phyloP scores from a whole-genome alignment of 2,797 vertebrate species.

The Pipistrellus nathusii region DNA sequence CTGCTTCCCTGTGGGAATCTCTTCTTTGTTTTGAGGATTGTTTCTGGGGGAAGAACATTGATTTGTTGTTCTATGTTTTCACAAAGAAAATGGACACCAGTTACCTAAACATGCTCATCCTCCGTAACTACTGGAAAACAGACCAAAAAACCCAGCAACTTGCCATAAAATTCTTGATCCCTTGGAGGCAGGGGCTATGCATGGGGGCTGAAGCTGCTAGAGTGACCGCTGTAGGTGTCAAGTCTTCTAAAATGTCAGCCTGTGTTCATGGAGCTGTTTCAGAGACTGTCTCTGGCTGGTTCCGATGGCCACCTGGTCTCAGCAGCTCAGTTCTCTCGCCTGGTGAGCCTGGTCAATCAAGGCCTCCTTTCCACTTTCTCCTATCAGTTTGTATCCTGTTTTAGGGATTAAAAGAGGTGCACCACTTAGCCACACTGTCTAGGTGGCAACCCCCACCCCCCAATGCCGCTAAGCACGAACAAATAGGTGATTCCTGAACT shows the following conservation, averaged over 20 bases:
- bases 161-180: not conserved
- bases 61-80: not conserved
- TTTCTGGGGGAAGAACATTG: not conserved
- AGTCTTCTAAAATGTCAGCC: not conserved
- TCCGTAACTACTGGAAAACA: not conserved
- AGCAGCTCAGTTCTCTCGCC: not conserved
- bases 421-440: not conserved
- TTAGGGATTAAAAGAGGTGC: not conserved
- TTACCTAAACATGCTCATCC: not conserved
- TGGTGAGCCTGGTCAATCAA: not conserved
- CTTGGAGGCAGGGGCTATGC: not conserved
- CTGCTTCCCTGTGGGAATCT: not conserved
- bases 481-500: not conserved
- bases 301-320: not conserved
- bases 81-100: not conserved
- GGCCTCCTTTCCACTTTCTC: not conserved
- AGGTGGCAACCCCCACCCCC: not conserved
- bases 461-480: not conserved
- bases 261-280: not conserved
- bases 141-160: not conserved
- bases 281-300: not conserved
- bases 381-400: not conserved
- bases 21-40: not conserved
- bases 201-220: not conserved
- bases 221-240: not conserved